Conservation (phyloP, 2,113 vertebrate genomes). For the Athene cunicularia region DNA sequence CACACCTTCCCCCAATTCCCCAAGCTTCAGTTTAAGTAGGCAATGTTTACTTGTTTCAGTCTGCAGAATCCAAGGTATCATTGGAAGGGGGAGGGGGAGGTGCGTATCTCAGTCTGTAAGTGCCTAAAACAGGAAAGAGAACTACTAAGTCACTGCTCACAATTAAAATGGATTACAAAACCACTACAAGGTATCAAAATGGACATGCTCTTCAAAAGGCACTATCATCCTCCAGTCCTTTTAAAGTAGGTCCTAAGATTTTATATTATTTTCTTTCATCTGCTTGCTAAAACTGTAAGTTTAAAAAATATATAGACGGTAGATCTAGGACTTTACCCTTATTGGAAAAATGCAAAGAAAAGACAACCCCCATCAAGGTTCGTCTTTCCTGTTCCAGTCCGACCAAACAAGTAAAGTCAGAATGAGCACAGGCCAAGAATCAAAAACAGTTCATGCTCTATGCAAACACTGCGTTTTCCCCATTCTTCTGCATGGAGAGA, state of each 20-base stretch:
- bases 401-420: neutral
- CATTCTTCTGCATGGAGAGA: neutral
- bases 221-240: conserved; percentile 48
- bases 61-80: conserved; percentile 89
- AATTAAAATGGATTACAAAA: conserved; percentile 72
- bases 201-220: conserved; percentile 71
- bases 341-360: neutral
- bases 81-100: conserved; percentile 86
- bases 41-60: conserved; percentile 86
- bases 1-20: conserved; percentile 65
- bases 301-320: neutral
- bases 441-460: neutral
- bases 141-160: conserved; percentile 81
- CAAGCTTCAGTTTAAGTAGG: conserved; percentile 76
- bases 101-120: conserved; percentile 92
- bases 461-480: neutral
- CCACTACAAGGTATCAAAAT: conserved; percentile 65
- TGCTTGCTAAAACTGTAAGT: neutral
- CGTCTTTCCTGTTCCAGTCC: neutral
- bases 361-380: neutral
- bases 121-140: conserved; percentile 89
- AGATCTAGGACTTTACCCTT: neutral
- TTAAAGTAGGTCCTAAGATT: neutral
- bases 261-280: neutral
- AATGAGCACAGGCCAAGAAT: neutral